Evolutionary conservation across 1,140 invertebrate species (phyloP), one percentile per base, ranked within the genome.

Genomic region (Zaprionus inermis): DNA sequence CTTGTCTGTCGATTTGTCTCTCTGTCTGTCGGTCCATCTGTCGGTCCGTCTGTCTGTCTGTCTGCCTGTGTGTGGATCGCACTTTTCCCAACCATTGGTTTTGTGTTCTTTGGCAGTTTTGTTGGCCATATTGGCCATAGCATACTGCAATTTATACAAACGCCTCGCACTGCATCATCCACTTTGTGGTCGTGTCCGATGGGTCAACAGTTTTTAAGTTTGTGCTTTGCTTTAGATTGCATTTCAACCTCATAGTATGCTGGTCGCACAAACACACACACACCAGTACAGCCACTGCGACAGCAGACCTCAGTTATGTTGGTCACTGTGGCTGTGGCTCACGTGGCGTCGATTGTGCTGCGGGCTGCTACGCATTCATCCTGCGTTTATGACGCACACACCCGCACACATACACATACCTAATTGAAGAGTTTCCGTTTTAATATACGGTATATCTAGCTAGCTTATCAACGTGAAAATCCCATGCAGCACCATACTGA

Each of bases 91-190:
- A 74, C 96, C 96, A 1, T 97, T 96, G 90, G 96, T 97, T 94
- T 95, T 98, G 46, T 97, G 7, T 9, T 96, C 86, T 93, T 96
- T 86, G 95, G 95, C 7, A 95, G 95, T 28, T 80, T 98, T 46
- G 94, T 97, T 63, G 22, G 51, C 49, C 22, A 96, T 97, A 3
- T 94, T 97, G 24, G 96, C 96, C 0, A 95, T 98, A 4, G 96
- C 98, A 92, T 95, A 97, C 78, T 96, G 96, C 66, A 95, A 96
- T 90, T 92, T 98, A 12, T 97, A 98, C 79, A 95, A 95, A 89
- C 93, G 97, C 70, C 95, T 98, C 10, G 97, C 97, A 0, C 92
- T 94, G 94, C 76, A 95, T 96, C 5, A 94, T 97, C 56, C 94
- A 95, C 38, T 91, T 95, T 4, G 94, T 97, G 36, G 97, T 97